Evolutionary conservation across 2,113 vertebrate genomes (phyloP).

Genomic region (Xiphophorus hellerii): DNA sequence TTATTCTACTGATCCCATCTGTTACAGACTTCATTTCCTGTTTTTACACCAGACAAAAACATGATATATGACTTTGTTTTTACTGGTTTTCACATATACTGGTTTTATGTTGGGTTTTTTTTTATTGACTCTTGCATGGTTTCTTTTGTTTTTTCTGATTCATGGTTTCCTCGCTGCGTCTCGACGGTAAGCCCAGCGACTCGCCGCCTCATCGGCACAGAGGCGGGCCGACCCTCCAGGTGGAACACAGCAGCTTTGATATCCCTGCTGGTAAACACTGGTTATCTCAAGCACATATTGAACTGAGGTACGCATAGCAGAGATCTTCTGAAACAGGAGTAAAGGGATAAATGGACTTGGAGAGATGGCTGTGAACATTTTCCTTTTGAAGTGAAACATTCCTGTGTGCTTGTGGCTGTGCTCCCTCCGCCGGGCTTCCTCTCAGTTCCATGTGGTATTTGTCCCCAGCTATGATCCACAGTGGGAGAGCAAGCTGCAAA

Average conservation of each 20-base stretch:
- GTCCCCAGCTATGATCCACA: constrained; percentile 82
- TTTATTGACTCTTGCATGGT: no score
- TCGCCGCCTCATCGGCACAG: not conserved
- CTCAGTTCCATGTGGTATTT: constrained; percentile 84
- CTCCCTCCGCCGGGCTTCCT: constrained; percentile 76
- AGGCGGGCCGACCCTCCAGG: not conserved
- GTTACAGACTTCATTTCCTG: no score
- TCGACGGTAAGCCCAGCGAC: no score
- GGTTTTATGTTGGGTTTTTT: no score
- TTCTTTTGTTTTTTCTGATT: no score
- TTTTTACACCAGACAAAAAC: not conserved
- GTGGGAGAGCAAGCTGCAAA: constrained; percentile 78
- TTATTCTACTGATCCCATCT: no score
- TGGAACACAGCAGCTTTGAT: not conserved
- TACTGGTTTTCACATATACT: no score
- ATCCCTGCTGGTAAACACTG: constrained; percentile 30
- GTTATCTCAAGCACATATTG: constrained; percentile 47
- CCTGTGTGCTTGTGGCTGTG: constrained; percentile 71
- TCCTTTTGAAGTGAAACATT: constrained; percentile 83
- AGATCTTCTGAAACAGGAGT: constrained; percentile 36
- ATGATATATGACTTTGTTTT: not conserved
- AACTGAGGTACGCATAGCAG: constrained; percentile 42
- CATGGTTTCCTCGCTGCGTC: no score
- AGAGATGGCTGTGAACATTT: constrained; percentile 77
- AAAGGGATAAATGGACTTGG: constrained; percentile 53